Conservation (phyloP, 2,113 vertebrate genomes). For the Datnioides undecimradiatus region DNA sequence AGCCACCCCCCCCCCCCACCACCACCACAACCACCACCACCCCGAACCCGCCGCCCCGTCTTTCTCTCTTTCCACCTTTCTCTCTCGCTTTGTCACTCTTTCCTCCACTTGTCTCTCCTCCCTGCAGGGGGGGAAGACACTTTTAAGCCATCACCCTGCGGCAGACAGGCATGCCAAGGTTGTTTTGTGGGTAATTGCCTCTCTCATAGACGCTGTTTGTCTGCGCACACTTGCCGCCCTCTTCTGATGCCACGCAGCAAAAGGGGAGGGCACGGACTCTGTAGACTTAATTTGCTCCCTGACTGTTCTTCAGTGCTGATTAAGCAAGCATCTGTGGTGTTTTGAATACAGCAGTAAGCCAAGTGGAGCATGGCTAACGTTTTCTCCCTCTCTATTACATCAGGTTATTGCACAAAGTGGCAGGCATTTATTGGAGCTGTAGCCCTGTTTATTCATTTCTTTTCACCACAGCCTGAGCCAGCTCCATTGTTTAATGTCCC, state of each 20-base stretch:
- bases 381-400: slow-evolving; percentile 58
- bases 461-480: slow-evolving; percentile 15
- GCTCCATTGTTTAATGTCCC: slow-evolving; percentile 60
- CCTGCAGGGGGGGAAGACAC: slow-evolving; percentile 69
- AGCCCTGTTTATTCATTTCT: slow-evolving; percentile 54
- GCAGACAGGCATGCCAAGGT: slow-evolving; percentile 81
- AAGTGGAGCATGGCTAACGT: slow-evolving; percentile 72
- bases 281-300: slow-evolving; percentile 80
- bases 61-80: slow-evolving; percentile 67
- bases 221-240: slow-evolving; percentile 66
- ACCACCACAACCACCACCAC: too few species aligned
- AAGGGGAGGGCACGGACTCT: slow-evolving; percentile 70
- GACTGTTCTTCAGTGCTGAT: slow-evolving; percentile 80
- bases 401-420: slow-evolving; percentile 71
- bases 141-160: slow-evolving; percentile 78
- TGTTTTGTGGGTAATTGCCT: slow-evolving; percentile 84
- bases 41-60: too few species aligned
- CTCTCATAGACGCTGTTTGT: slow-evolving; percentile 74
- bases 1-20: slow-evolving; percentile 45
- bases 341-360: slow-evolving; percentile 74
- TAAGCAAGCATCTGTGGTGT: slow-evolving; percentile 79
- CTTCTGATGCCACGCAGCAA: slow-evolving; percentile 65
- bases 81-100: slow-evolving; percentile 73
- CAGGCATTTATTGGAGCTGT: slow-evolving; percentile 54
- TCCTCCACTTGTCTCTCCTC: slow-evolving; percentile 70